These are phyloP conservation scores for Oryzias melastigma DNA, from an alignment of 2,113 vertebrate species.

Conservation along the genomic window DNA sequence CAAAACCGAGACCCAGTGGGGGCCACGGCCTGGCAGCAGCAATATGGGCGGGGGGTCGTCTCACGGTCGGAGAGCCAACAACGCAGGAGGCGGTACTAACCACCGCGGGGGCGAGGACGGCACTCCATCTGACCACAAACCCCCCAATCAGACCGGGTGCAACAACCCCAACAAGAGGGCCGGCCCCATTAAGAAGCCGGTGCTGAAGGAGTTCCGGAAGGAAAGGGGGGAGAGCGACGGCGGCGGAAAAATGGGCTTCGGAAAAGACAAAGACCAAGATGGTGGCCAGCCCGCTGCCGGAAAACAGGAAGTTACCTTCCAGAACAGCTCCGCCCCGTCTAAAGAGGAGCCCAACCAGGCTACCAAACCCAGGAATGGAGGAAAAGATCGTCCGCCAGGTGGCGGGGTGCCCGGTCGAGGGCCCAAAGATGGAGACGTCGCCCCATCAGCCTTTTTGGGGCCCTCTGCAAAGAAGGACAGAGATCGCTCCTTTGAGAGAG, in stretches of 20 bases:
- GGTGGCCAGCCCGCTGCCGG: slow-evolving; percentile 39
- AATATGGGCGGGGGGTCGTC: slow-evolving; percentile 66
- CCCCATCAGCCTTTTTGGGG: slow-evolving; percentile 59
- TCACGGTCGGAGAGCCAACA: slow-evolving; percentile 74
- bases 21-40: slow-evolving; percentile 85
- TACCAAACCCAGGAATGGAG: slow-evolving; percentile 68
- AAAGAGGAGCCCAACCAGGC: slow-evolving; percentile 66
- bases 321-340: slow-evolving; percentile 48
- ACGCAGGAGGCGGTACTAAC: slow-evolving; percentile 66
- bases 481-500: slow-evolving; percentile 82
- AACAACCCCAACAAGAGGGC: slow-evolving; percentile 73
- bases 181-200: slow-evolving; percentile 84
- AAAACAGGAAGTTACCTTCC: slow-evolving; percentile 67
- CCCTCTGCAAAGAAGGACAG: slow-evolving; percentile 70
- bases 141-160: slow-evolving; percentile 60
- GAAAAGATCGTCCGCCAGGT: slow-evolving; percentile 67
- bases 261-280: slow-evolving; percentile 79
- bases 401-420: slow-evolving; percentile 58
- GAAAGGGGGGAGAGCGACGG: slow-evolving; percentile 72
- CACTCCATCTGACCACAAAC: slow-evolving; percentile 64
- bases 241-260: slow-evolving; percentile 67
- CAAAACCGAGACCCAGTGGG: slow-evolving; percentile 92
- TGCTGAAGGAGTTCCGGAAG: slow-evolving; percentile 76
- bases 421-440: slow-evolving; percentile 68
- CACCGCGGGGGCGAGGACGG: slow-evolving; percentile 67